These are phyloP conservation scores for Cynoglossus semilaevis DNA, from an alignment of 2,113 vertebrate genomes.

Conservation along the genomic window DNA sequence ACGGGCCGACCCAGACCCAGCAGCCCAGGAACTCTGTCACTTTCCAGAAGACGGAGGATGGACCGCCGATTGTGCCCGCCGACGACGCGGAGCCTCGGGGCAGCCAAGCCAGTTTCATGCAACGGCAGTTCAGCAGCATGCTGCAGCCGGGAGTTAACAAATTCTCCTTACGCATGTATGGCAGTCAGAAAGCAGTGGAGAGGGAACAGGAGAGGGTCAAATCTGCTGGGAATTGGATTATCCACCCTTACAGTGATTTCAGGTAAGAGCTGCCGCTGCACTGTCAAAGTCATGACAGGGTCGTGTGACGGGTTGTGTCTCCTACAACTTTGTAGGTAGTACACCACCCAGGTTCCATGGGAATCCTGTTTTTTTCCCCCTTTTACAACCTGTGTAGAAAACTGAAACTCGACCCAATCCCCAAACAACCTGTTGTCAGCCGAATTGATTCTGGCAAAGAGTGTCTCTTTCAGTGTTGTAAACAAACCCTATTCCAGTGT, in stretches of 20 bases:
- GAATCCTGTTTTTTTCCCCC: neutral
- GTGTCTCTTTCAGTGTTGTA: constrained; percentile 62
- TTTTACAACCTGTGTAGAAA: constrained; percentile 10
- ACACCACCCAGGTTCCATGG: constrained; percentile 11
- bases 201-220: constrained; percentile 95
- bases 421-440: constrained; percentile 68
- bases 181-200: constrained; percentile 95
- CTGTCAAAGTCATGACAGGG: constrained; percentile 42
- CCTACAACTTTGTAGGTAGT: constrained; percentile 48
- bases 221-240: constrained; percentile 96
- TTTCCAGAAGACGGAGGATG: constrained; percentile 79
- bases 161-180: constrained; percentile 99
- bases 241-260: constrained; percentile 96
- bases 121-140: constrained; percentile 93
- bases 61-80: constrained; percentile 79
- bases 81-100: constrained; percentile 79
- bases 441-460: constrained; percentile 31
- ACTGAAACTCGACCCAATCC: constrained; percentile 11
- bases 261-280: constrained; percentile 76
- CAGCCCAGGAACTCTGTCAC: constrained; percentile 81
- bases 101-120: constrained; percentile 91
- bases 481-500: constrained; percentile 48
- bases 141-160: constrained; percentile 97
- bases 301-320: constrained; percentile 38
- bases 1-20: constrained; percentile 68